These are phyloP conservation scores for Tretioscincus oriximinensis DNA, from an alignment of 2,113 vertebrate genomes.

Conservation along the genomic window DNA sequence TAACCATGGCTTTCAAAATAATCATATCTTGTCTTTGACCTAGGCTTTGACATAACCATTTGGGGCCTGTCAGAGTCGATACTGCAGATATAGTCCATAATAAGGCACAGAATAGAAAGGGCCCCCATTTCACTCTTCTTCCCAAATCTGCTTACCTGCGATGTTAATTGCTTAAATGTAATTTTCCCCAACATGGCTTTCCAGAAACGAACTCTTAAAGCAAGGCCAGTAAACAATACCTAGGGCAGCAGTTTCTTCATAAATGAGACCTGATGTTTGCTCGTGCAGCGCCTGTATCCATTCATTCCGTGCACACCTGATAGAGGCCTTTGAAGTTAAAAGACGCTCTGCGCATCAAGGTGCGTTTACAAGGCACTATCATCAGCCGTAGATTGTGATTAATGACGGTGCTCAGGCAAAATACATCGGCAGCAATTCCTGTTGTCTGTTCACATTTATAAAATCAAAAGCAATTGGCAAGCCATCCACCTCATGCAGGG, in stretches of 20 bases:
- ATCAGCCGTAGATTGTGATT: slow-evolving; percentile 27
- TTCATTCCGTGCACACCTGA: slow-evolving; percentile 21
- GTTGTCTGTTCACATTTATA: slow-evolving; percentile 23
- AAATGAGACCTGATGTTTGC: not conserved
- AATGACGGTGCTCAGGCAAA: slow-evolving; percentile 7
- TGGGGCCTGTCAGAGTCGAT: no score
- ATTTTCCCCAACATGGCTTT: slow-evolving; percentile 3
- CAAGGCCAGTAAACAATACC: not conserved
- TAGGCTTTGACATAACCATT: not conserved
- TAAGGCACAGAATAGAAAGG: no score
- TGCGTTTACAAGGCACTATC: not conserved
- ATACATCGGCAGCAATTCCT: slow-evolving; percentile 34
- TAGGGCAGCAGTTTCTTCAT: not conserved
- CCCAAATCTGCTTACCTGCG: not conserved
- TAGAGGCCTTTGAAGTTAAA: slow-evolving; percentile 17
- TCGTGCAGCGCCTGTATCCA: slow-evolving; percentile 16
- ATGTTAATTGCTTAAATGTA: not conserved
- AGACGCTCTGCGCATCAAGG: slow-evolving; percentile 6
- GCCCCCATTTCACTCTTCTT: not conserved
- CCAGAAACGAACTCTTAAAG: not conserved
- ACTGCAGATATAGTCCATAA: no score
- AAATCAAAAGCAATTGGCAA: slow-evolving; percentile 3
- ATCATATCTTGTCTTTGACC: not conserved
- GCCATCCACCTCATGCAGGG: not conserved
- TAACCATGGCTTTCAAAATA: not conserved